phyloP scores from a whole-genome alignment of 2,888 invertebrate species.

The Eristalinus sepulchralis region DNA sequence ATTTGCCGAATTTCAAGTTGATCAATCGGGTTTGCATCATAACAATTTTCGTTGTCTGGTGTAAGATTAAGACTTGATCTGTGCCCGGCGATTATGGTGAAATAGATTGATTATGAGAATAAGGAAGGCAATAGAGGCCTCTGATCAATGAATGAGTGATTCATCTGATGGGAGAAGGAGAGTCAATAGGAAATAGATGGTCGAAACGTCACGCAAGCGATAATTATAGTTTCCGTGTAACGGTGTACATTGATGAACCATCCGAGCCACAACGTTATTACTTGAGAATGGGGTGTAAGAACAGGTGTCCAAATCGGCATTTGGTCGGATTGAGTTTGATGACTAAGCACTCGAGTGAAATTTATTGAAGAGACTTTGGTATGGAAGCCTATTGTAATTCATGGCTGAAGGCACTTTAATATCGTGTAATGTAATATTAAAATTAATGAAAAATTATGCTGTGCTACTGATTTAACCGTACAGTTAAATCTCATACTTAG shows the following conservation, averaged over 20 bases:
- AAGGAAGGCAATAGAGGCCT: not conserved
- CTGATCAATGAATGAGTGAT: not conserved
- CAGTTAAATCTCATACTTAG: too few species aligned
- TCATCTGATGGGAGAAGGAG: not conserved
- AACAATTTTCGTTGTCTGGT: not conserved
- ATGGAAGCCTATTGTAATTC: not conserved
- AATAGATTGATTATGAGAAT: not conserved
- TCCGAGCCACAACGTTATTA: not conserved
- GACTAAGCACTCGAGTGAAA: not conserved
- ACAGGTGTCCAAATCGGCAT: not conserved
- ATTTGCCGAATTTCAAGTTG: constrained; percentile 1
- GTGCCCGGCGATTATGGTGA: not conserved
- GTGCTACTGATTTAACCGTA: too few species aligned
- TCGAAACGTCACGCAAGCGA: not conserved
- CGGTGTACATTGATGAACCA: not conserved
- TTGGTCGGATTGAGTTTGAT: not conserved
- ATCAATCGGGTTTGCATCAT: not conserved
- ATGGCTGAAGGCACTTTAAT: not conserved
- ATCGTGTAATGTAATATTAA: too few species aligned
- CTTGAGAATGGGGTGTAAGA: not conserved
- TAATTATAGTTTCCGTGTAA: not conserved
- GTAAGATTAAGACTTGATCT: not conserved
- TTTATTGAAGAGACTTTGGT: not conserved
- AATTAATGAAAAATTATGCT: too few species aligned
- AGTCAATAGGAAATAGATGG: not conserved